Percentiles rank a stretch among this genome's conserved stretches.
These are phyloP conservation scores for Pseudochromis fuscus DNA, from an alignment of 2,797 vertebrate species.

Conservation along the genomic window DNA sequence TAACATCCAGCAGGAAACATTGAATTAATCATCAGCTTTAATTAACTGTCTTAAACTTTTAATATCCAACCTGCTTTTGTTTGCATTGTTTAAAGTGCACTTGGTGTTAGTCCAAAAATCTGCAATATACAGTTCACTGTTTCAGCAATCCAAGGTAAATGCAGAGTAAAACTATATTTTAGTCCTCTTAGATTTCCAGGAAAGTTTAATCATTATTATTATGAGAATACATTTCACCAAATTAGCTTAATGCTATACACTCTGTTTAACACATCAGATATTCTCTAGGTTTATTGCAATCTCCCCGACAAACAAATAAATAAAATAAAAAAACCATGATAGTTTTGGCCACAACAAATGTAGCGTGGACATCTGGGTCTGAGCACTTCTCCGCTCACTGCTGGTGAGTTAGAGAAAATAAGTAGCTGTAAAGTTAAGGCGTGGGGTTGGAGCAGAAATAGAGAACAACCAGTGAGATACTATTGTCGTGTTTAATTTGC, in stretches of 20 bases:
- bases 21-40: neutral
- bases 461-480: conserved; percentile 48
- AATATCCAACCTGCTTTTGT: neutral
- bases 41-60: neutral
- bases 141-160: neutral
- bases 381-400: conserved; percentile 27
- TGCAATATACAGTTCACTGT: neutral
- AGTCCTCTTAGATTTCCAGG: neutral
- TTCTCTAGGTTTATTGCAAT: too few species aligned
- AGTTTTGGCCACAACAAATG: neutral
- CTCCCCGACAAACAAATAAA: too few species aligned
- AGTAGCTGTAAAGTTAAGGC: conserved; percentile 11
- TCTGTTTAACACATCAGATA: too few species aligned
- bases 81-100: neutral
- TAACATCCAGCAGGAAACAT: neutral
- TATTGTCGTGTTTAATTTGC: conserved; percentile 64
- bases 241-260: too few species aligned
- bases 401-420: conserved; percentile 18
- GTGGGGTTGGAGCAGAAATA: conserved; percentile 19
- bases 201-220: conserved; percentile 7
- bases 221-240: conserved; percentile 3
- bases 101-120: neutral
- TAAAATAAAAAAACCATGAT: too few species aligned
- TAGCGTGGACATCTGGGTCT: neutral
- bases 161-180: too few species aligned